phyloP scores from a whole-genome alignment of 2,113 vertebrate genomes.

The Lota lota region DNA sequence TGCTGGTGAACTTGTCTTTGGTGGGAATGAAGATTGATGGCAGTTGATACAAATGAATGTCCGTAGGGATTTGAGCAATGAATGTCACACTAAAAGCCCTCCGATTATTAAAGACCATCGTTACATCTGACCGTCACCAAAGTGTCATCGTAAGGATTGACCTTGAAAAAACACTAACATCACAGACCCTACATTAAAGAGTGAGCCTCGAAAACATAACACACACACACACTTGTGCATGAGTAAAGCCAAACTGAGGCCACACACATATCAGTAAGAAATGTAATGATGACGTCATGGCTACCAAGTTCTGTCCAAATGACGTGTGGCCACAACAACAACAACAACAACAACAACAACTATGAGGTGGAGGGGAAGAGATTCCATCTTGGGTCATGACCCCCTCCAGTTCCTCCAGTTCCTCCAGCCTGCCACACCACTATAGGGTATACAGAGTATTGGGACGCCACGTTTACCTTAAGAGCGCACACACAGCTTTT shows the following conservation, averaged over 20 bases:
- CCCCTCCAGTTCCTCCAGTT: no score
- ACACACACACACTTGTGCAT: background rate
- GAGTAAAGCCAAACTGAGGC: background rate
- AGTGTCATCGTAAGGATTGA: constrained; percentile 30
- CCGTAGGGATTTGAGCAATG: constrained; percentile 36
- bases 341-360: no score
- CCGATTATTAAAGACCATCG: constrained; percentile 42
- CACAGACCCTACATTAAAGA: background rate
- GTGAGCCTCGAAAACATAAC: constrained; percentile 14
- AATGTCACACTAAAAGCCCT: constrained; percentile 39
- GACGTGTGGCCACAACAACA: no score
- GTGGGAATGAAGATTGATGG: constrained; percentile 77
- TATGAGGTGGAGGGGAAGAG: background rate
- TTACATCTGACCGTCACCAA: constrained; percentile 68
- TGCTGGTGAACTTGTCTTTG: constrained; percentile 55
- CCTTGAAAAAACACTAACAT: constrained; percentile 13
- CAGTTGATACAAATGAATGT: constrained; percentile 55
- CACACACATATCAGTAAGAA: background rate
- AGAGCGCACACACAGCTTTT: no score
- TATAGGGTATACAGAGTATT: no score
- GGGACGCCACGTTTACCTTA: no score
- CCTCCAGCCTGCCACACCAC: no score
- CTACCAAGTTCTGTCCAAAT: no score
- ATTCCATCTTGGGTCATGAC: no score
- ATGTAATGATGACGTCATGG: no score